A percentile compares a stretch with the other conserved stretches of the same genome.
phyloP scores from a whole-genome alignment of 1,140 invertebrate genomes.

The Chironomus tepperi region DNA sequence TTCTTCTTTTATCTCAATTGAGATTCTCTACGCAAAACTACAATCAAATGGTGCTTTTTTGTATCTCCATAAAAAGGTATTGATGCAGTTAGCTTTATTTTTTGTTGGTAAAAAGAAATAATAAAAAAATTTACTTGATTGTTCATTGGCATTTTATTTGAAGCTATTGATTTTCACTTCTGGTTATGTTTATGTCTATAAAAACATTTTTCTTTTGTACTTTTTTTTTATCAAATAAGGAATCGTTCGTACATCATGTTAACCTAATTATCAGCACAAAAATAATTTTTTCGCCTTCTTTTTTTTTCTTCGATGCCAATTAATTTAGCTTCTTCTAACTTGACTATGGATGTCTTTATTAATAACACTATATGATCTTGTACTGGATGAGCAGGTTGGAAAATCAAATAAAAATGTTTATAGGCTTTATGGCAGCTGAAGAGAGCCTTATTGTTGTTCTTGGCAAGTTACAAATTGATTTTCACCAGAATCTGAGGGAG shows the following conservation, averaged over 20 bases:
- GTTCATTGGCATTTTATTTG: not conserved
- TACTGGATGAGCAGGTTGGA: no score
- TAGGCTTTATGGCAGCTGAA: no score
- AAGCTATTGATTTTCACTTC: slow-evolving; percentile 5
- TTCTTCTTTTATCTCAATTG: not conserved
- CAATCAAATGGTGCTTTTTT: not conserved
- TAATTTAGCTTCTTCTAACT: no score
- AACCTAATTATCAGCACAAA: slow-evolving; percentile 6
- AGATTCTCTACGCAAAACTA: slow-evolving; percentile 12
- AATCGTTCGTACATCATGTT: slow-evolving; percentile 5
- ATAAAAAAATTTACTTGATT: no score
- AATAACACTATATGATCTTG: no score
- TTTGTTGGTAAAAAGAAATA: no score
- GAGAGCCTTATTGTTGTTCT: no score
- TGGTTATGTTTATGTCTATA: not conserved
- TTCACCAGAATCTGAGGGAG: no score
- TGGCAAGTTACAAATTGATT: no score
- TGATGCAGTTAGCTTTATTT: not conserved
- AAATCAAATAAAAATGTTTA: no score
- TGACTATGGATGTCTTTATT: no score
- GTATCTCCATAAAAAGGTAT: not conserved
- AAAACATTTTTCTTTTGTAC: not conserved
- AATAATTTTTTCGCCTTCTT: not conserved
- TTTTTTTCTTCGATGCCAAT: no score
- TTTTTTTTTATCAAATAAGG: slow-evolving; percentile 3